phyloP scores from a whole-genome alignment of 2,888 invertebrate genomes.

The Cantharis nigra region DNA sequence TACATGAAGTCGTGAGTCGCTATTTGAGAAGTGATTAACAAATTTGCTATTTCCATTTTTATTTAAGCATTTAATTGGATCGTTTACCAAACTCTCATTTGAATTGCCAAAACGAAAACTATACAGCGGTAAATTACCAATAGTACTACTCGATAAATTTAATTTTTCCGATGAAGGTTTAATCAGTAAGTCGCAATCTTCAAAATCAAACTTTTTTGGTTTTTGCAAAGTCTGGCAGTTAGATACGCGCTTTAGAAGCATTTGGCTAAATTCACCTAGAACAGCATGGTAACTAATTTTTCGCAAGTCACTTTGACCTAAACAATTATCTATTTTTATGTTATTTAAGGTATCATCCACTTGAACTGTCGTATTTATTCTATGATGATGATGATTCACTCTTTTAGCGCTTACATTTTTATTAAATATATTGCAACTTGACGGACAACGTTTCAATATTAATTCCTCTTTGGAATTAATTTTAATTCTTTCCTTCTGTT shows the following conservation, averaged over 20 bases:
- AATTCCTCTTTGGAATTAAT: not conserved
- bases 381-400: not conserved
- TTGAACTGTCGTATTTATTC: not conserved
- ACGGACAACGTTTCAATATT: not conserved
- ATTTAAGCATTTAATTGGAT: not conserved
- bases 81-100: not conserved
- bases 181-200: not conserved
- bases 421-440: not conserved
- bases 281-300: not conserved
- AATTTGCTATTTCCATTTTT: not conserved
- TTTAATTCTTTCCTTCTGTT: not conserved
- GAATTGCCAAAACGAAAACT: not conserved
- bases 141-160: not conserved
- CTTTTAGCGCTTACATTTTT: not conserved
- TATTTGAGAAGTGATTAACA: not conserved
- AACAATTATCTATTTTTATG: not conserved
- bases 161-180: not conserved
- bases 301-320: not conserved
- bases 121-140: not conserved
- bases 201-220: not conserved
- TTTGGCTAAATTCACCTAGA: not conserved
- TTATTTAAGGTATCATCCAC: not conserved
- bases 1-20: not conserved
- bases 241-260: not conserved
- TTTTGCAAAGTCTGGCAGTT: not conserved